A percentile compares a stretch with the other conserved stretches of the same genome.
Conservation (phyloP, 2,113 vertebrate genomes). For the Colinus virginianus region DNA sequence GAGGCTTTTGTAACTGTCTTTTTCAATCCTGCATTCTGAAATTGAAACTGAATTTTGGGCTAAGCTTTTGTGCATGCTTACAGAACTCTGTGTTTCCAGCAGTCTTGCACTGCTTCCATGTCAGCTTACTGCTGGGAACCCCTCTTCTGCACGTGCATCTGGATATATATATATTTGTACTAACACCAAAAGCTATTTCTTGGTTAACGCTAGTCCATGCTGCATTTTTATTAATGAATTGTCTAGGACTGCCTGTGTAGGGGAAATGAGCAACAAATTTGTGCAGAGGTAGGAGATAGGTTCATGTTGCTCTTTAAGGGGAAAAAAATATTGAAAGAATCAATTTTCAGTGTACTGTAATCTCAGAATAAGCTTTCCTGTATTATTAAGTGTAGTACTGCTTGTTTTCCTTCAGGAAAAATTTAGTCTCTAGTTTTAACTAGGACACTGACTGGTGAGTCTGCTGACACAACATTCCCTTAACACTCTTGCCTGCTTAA, state of each 20-base stretch:
- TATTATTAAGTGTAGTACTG: neutral
- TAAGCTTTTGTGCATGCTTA: neutral
- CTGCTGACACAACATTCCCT: neutral
- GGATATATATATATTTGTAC: neutral
- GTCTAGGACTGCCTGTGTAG: neutral
- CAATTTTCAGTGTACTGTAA: neutral
- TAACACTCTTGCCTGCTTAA: neutral
- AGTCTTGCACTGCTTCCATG: neutral
- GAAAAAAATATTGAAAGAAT: neutral
- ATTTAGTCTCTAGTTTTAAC: neutral
- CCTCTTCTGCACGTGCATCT: neutral
- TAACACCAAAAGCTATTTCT: neutral
- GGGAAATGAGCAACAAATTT: neutral
- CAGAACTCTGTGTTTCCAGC: neutral
- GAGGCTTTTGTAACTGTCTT: slow-evolving; percentile 1
- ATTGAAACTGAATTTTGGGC: neutral
- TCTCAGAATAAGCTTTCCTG: neutral
- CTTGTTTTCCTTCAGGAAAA: neutral
- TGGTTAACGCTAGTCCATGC: neutral
- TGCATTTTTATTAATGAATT: neutral
- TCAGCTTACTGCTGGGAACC: neutral
- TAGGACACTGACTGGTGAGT: neutral
- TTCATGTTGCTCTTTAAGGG: neutral
- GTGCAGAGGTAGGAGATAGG: slow-evolving; percentile 15
- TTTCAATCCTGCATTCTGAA: slow-evolving; percentile 9